Percentiles rank a stretch among this genome's conserved stretches.
These are phyloP conservation scores for Luscinia megarhynchos DNA, from an alignment of 2,797 vertebrate genomes.

Conservation along the genomic window DNA sequence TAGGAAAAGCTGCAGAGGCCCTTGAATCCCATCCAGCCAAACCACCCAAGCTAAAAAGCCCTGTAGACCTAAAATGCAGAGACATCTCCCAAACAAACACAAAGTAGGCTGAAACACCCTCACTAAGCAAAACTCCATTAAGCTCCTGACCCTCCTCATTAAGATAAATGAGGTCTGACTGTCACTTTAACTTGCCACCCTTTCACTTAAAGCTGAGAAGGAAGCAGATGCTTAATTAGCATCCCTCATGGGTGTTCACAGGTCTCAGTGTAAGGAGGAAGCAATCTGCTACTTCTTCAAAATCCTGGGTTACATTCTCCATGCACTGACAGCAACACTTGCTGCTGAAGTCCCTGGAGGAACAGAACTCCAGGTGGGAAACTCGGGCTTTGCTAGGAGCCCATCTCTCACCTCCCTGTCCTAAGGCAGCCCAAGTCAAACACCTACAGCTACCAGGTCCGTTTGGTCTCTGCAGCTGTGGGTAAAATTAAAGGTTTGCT, in stretches of 20 bases:
- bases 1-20: neutral
- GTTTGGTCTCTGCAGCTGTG: neutral
- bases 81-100: neutral
- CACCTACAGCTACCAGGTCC: neutral
- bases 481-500: neutral
- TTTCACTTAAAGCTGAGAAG: conserved; percentile 41
- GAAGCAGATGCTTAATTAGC: conserved; percentile 63
- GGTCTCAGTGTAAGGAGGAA: conserved; percentile 14
- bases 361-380: neutral
- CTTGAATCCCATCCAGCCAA: neutral
- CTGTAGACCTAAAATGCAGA: neutral
- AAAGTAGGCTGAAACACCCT: neutral
- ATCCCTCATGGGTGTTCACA: conserved; percentile 39
- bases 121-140: conserved; percentile 17
- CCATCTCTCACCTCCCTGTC: neutral
- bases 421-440: neutral
- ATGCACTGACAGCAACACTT: rapidly evolving
- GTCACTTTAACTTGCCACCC: conserved; percentile 53
- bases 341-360: neutral
- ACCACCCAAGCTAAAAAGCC: neutral
- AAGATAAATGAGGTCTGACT: conserved; percentile 56
- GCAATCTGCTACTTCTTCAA: conserved; percentile 11
- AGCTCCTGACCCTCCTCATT: conserved; percentile 32
- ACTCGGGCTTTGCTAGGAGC: neutral
- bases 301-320: neutral